A percentile compares a stretch with the other conserved stretches of the same genome.
These are phyloP conservation scores for Helarctos malayanus DNA, from an alignment of 2,797 vertebrate species.

Conservation along the genomic window DNA sequence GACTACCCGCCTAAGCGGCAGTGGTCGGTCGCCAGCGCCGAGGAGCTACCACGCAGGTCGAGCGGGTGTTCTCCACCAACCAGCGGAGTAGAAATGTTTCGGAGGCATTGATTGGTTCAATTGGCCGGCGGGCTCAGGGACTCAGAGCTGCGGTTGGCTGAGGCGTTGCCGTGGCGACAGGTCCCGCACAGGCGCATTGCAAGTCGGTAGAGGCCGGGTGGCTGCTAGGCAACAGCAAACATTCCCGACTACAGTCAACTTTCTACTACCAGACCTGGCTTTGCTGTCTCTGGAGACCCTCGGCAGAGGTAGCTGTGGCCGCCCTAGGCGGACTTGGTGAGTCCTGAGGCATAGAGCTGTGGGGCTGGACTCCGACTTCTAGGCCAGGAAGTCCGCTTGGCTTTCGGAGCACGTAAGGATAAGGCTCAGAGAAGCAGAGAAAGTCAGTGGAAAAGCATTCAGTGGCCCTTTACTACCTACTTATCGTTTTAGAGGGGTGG, in stretches of 20 bases:
- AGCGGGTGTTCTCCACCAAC: not conserved
- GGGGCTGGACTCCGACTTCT: not conserved
- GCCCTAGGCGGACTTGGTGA: conserved; percentile 36
- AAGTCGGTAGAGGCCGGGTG: accelerated
- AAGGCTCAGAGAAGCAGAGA: not conserved
- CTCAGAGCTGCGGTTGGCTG: not conserved
- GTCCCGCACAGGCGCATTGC: not conserved
- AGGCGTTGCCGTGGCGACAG: not conserved
- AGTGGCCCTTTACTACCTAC: not conserved
- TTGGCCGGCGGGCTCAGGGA: not conserved
- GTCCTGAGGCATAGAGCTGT: not conserved
- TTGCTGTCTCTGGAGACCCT: conserved; percentile 23
- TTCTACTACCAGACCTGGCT: accelerated
- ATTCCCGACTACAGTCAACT: not conserved
- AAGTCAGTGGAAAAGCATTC: not conserved
- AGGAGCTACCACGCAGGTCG: not conserved
- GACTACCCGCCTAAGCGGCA: accelerated
- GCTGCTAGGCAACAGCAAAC: conserved; percentile 83
- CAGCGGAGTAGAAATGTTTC: not conserved
- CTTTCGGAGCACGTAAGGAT: not conserved
- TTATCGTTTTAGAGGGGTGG: not conserved
- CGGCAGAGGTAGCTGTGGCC: not conserved
- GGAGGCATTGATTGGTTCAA: conserved; percentile 1
- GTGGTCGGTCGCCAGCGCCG: accelerated
- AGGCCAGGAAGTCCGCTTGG: not conserved